phyloP scores from a whole-genome alignment of 1,140 invertebrate genomes.

The Harlomillsia oculata region DNA sequence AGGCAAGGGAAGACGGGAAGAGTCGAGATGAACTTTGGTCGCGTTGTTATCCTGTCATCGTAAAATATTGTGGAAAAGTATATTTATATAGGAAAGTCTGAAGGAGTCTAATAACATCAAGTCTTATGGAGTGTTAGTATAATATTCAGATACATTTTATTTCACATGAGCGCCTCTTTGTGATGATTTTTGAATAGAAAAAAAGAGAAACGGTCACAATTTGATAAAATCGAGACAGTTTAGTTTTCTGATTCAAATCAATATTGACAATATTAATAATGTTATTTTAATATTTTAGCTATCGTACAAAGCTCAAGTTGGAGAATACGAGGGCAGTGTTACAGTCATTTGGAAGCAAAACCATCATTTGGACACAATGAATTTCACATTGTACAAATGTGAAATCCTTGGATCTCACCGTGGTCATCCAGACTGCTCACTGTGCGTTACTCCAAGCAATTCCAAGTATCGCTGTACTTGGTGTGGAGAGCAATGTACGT shows the following conservation, averaged over 20 bases:
- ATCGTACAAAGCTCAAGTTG: constrained; percentile 73
- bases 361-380: constrained; percentile 81
- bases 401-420: constrained; percentile 82
- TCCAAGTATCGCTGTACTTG: constrained; percentile 81
- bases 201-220: too few relatives aligned
- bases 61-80: too few relatives aligned
- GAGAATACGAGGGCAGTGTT: constrained; percentile 77
- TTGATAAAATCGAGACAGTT: neutral
- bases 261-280: neutral
- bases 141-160: neutral
- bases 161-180: neutral
- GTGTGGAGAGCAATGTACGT: constrained; percentile 79
- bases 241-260: neutral
- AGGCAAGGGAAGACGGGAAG: neutral
- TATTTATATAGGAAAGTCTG: too few relatives aligned
- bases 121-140: too few relatives aligned
- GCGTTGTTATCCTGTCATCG: too few relatives aligned
- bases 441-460: constrained; percentile 75
- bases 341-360: constrained; percentile 86
- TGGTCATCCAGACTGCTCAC: constrained; percentile 83
- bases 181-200: neutral
- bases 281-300: constrained; percentile 48
- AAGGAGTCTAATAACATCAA: too few relatives aligned
- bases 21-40: neutral
- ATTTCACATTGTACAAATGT: constrained; percentile 87